Percentiles rank a stretch among this genome's conserved stretches.
These are phyloP conservation scores for Phataginus tricuspis DNA, from an alignment of 2,797 vertebrate genomes.

Conservation along the genomic window DNA sequence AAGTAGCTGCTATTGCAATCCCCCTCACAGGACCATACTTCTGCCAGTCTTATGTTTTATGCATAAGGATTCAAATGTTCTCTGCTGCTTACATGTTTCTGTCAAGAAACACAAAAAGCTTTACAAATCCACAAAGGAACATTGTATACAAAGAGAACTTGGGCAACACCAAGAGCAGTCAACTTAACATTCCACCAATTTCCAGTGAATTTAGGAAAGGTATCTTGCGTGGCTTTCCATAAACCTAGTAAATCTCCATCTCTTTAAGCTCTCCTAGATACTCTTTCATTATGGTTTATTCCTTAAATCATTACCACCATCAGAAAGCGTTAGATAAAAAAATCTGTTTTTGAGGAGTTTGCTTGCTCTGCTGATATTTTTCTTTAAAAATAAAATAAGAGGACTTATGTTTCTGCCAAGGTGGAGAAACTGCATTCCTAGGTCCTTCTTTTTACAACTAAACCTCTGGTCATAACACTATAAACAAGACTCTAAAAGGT, in stretches of 20 bases:
- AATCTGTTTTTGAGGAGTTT: neutral
- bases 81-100: constrained; percentile 25
- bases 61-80: constrained; percentile 32
- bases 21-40: neutral
- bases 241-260: neutral
- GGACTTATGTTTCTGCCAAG: neutral
- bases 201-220: neutral
- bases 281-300: constrained; percentile 24
- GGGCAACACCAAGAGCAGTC: constrained; percentile 7
- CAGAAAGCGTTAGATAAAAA: constrained; percentile 30
- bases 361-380: constrained; percentile 20
- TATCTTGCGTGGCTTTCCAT: constrained; percentile 14
- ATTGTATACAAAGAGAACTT: constrained; percentile 43
- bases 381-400: constrained; percentile 1
- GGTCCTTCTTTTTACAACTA: neutral
- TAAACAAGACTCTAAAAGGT: neutral
- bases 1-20: neutral
- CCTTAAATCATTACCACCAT: constrained; percentile 10
- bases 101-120: constrained; percentile 40
- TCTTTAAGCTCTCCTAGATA: constrained; percentile 25
- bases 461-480: neutral
- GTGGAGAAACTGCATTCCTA: neutral
- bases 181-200: constrained; percentile 49
- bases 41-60: constrained; percentile 47
- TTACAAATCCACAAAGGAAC: constrained; percentile 46